These are phyloP conservation scores for Himantopus leucocephalus DNA, from an alignment of 2,113 vertebrate genomes.

Conservation along the genomic window DNA sequence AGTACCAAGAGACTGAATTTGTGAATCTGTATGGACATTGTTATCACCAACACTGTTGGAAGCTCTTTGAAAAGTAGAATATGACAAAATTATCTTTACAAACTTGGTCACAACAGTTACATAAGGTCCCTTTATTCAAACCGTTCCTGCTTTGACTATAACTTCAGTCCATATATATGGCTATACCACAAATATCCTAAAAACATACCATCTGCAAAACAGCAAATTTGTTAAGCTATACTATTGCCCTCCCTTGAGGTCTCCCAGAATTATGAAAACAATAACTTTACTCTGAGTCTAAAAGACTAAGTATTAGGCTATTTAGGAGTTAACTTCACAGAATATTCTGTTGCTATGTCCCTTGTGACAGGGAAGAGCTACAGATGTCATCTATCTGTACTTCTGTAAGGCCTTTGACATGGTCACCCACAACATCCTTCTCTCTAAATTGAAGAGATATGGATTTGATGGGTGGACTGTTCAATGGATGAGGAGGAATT, in stretches of 20 bases:
- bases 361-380: background rate
- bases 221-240: background rate
- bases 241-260: background rate
- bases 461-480: background rate
- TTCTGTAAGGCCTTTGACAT: background rate
- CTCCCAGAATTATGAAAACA: background rate
- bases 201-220: background rate
- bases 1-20: background rate
- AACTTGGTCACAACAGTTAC: background rate
- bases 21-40: background rate
- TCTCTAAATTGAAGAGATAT: background rate
- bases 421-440: background rate
- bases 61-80: background rate
- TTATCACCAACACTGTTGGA: background rate
- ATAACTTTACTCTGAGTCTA: background rate
- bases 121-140: background rate
- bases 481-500: background rate
- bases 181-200: background rate
- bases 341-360: background rate
- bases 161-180: background rate
- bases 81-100: background rate
- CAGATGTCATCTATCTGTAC: accelerated
- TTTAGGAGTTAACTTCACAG: background rate
- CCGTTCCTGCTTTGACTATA: background rate
- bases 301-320: background rate